Evolutionary conservation across 1,140 invertebrate species (phyloP), one percentile per base, ranked within the genome.

Genomic region (Pachyrhynchus sulphureomaculatus): DNA sequence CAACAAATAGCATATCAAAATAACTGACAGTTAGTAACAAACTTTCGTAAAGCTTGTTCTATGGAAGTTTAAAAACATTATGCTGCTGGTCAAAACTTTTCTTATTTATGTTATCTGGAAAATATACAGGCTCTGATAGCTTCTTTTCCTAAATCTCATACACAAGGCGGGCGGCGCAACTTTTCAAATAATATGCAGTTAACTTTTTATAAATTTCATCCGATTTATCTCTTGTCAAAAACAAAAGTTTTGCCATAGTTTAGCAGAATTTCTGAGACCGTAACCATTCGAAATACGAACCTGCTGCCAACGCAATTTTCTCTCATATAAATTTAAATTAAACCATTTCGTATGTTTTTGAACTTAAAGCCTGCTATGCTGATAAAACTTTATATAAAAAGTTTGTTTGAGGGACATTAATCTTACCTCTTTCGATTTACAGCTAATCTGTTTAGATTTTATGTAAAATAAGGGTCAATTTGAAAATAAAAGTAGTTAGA

Each of bases 261-360:
- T 41, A 41, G 37, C 37, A 41, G 17, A 17, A 13, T 41, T 41
- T 41, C 37, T 12, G 37, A 8, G 37, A 41, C n/a, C 17, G 37
- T 41, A 41, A 41, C n/a, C 37, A 41, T 41, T 12, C 12, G 1
- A 17, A 17, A n/a, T n/a, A n/a, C 37, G 8, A 1, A 41, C 12
- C 37, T 41, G 9, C n/a, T 13, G 8, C 12, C 37, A 12, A 41
- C 37, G 37, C 37, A 41, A 41, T 41, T 41, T 41, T 41, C n/a
- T 41, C 37, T 5, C 37, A 41, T 41, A 41, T 41, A 41, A 13
- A 41, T 41, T 41, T 41, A 41, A 41, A 41, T 41, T 41, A 41
- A 41, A 41, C n/a, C 17, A 41, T 41, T 41, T 17, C 2, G 8
- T 41, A 17, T 41, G 12, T 41, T 41, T 41, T 12, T 17, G 18